phyloP scores from a whole-genome alignment of 2,888 invertebrate species.

The Nephrotoma flavescens region DNA sequence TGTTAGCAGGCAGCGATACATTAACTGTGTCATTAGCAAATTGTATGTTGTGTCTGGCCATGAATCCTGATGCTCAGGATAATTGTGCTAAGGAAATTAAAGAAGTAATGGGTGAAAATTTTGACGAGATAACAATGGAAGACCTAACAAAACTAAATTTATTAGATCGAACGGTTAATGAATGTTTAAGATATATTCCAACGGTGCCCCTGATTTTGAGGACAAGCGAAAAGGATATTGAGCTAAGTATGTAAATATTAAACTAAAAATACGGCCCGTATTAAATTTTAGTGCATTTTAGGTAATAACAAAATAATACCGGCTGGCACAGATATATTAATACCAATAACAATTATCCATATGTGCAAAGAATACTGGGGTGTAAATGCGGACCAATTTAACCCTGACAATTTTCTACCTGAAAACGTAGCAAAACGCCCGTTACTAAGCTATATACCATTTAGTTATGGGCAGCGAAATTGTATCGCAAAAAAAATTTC shows the following conservation, averaged over 20 bases:
- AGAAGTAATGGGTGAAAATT: background rate
- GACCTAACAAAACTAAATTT: background rate
- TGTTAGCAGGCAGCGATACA: background rate
- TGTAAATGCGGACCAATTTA: background rate
- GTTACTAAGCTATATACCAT: background rate
- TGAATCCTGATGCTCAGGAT: background rate
- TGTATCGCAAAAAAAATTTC: background rate
- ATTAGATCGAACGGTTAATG: background rate
- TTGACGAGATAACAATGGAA: background rate
- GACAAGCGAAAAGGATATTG: background rate
- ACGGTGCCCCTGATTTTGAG: background rate
- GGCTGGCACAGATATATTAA: background rate
- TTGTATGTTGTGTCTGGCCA: background rate
- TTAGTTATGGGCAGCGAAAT: background rate
- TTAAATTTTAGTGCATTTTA: background rate
- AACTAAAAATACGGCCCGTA: background rate
- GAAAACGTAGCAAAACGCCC: background rate
- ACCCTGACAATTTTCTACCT: background rate
- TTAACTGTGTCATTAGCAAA: background rate
- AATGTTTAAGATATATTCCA: background rate
- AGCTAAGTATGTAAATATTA: background rate
- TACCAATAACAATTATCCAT: background rate
- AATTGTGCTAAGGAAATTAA: background rate
- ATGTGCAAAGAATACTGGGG: background rate
- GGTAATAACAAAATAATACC: background rate